These are phyloP conservation scores for Agrochola circellaris DNA, from an alignment of 2,888 invertebrate genomes.

Conservation along the genomic window DNA sequence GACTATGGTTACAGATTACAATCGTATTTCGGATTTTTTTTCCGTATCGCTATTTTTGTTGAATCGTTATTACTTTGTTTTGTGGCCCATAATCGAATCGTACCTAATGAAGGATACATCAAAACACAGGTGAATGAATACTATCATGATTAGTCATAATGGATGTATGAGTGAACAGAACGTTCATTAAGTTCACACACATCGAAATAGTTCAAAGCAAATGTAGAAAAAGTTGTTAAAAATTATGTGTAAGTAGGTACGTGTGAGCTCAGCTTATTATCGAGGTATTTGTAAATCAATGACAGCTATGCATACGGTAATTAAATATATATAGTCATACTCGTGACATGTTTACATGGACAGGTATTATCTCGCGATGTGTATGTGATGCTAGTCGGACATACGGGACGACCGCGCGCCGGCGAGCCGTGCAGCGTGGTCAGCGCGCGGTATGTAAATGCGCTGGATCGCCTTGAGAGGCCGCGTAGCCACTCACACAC, in stretches of 20 bases:
- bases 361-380: constrained; percentile 25
- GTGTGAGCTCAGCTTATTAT: not conserved
- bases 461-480: constrained; percentile 69
- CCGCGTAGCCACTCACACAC: constrained; percentile 44
- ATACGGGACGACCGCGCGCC: not conserved
- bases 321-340: constrained; percentile 22
- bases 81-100: not conserved
- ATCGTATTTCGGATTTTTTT: not conserved
- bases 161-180: not conserved
- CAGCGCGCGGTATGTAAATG: constrained; percentile 63
- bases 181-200: not conserved
- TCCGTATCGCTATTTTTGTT: not conserved
- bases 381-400: not conserved
- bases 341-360: constrained; percentile 1
- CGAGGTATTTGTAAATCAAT: constrained; percentile 28
- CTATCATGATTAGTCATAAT: not conserved
- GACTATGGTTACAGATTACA: not conserved
- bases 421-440: constrained; percentile 3
- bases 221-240: not conserved
- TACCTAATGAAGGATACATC: not conserved
- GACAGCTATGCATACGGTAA: constrained; percentile 3
- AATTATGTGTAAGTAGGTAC: not conserved
- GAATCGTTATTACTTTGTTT: not conserved
- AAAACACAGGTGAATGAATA: constrained; percentile 2
- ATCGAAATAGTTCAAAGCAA: not conserved